These are phyloP conservation scores for Centropus unirufus DNA, from an alignment of 2,113 vertebrate species.

Conservation along the genomic window DNA sequence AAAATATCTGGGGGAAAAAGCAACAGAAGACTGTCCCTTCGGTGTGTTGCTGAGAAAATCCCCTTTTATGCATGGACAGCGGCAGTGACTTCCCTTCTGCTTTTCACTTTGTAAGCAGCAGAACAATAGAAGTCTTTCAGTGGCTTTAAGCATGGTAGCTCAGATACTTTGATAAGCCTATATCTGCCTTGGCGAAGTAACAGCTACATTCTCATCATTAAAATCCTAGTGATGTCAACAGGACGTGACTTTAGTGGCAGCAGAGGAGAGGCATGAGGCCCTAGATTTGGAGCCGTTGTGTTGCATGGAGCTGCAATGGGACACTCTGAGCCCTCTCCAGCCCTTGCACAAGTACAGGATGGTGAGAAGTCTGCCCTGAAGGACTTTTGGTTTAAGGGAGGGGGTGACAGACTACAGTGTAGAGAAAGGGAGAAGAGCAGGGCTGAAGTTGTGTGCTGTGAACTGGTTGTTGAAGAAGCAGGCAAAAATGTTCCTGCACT, in stretches of 20 bases:
- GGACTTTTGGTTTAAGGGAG: fast-evolving
- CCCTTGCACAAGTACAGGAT: neutral
- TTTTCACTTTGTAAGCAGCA: neutral
- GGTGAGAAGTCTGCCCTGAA: neutral
- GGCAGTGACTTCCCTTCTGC: neutral
- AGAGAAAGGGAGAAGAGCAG: neutral
- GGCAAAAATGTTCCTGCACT: neutral
- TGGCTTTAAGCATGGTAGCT: constrained; percentile 18
- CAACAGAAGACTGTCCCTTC: neutral
- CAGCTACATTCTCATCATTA: neutral
- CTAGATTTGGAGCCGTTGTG: fast-evolving
- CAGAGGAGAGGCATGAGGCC: neutral
- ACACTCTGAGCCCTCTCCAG: neutral
- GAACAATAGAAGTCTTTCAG: neutral
- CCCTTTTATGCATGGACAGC: neutral
- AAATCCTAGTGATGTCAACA: neutral
- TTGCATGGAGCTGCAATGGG: neutral
- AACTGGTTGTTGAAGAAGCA: neutral
- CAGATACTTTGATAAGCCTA: constrained; percentile 6
- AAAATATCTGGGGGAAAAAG: neutral
- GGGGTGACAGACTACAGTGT: neutral
- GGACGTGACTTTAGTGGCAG: neutral
- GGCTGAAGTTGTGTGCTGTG: neutral
- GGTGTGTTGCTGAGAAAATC: constrained; percentile 2
- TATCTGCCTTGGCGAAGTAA: neutral